Evolutionary conservation across 1,140 invertebrate species (phyloP).

Genomic region (Cyclina sinensis): DNA sequence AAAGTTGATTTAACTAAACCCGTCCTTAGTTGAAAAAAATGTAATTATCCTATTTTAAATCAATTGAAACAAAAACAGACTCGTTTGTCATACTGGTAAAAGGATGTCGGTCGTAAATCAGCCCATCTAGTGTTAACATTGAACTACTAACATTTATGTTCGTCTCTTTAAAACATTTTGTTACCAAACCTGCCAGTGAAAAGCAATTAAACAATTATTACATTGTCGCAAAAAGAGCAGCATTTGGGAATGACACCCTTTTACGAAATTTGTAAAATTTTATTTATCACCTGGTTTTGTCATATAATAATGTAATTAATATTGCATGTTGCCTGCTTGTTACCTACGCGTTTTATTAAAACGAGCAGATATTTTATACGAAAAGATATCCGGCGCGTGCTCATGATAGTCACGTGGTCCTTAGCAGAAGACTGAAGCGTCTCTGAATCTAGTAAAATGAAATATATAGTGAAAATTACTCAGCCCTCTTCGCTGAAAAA

Average conservation of each 20-base stretch:
- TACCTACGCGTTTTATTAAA: no score
- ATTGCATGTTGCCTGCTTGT: no score
- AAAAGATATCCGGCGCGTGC: no score
- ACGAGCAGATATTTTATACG: no score
- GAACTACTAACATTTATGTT: constrained; percentile 20
- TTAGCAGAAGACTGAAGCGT: no score
- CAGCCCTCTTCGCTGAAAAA: no score
- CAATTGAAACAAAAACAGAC: neutral
- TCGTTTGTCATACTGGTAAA: neutral
- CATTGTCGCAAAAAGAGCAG: neutral
- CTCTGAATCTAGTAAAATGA: no score
- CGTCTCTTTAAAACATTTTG: neutral
- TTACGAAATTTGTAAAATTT: constrained; percentile 7
- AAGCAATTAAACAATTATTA: constrained; percentile 25
- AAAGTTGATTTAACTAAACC: neutral
- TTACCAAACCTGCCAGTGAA: neutral
- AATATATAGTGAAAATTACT: no score
- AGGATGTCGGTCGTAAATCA: constrained; percentile 23
- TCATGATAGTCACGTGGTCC: no score
- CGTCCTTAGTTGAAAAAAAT: neutral
- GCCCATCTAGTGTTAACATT: constrained; percentile 9
- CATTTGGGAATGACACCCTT: neutral
- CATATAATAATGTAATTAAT: no score
- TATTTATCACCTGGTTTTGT: constrained; percentile 29
- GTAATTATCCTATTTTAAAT: neutral